Evolutionary conservation across 2,797 vertebrate genomes (phyloP).

Genomic region (Propithecus perrieri): DNA sequence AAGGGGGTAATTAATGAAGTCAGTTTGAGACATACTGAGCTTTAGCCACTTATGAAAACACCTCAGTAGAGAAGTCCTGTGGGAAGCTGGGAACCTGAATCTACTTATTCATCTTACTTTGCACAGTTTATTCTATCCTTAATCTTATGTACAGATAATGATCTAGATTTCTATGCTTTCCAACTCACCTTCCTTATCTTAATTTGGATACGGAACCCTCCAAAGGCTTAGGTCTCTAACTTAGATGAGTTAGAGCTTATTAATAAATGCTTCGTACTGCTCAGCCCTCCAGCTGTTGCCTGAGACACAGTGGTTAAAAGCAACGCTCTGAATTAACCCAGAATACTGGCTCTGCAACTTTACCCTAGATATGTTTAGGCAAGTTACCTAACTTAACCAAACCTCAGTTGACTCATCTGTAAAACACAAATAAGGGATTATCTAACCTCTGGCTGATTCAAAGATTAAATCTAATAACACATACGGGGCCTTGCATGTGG

Average conservation of each 20-base stretch:
- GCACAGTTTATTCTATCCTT: neutral
- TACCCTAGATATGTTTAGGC: neutral
- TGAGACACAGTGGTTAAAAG: neutral
- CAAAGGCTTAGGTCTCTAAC: neutral
- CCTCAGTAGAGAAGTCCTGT: neutral
- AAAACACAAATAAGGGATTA: constrained; percentile 15
- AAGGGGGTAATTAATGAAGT: neutral
- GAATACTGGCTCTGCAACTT: constrained; percentile 20
- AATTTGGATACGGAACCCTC: neutral
- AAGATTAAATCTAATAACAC: neutral
- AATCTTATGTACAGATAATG: neutral
- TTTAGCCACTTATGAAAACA: neutral
- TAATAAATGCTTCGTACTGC: neutral
- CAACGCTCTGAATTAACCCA: neutral
- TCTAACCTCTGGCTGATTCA: neutral
- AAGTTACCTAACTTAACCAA: neutral
- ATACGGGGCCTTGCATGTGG: neutral
- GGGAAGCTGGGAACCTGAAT: neutral
- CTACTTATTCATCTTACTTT: neutral
- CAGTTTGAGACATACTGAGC: neutral
- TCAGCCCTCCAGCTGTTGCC: neutral
- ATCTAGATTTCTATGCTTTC: neutral
- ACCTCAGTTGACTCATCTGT: neutral
- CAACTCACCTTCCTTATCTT: constrained; percentile 19
- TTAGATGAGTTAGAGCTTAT: neutral